Percentiles rank a stretch among this genome's conserved stretches.
These are phyloP conservation scores for Ibidorhyncha struthersii DNA, from an alignment of 2,113 vertebrate genomes.

Conservation along the genomic window DNA sequence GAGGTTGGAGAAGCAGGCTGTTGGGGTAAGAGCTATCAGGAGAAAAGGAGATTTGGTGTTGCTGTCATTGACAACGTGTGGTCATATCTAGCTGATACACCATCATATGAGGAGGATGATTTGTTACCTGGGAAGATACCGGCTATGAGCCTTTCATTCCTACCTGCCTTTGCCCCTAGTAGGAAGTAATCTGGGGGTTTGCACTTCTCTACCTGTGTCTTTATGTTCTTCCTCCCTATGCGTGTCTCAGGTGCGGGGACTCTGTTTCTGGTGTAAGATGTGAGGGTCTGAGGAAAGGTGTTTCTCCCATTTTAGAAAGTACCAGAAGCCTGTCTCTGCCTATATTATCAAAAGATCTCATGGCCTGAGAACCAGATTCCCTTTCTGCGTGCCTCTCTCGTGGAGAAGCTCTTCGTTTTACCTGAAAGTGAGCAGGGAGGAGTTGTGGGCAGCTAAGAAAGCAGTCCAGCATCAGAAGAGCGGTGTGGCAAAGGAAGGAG, in stretches of 20 bases:
- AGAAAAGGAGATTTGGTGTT: background rate
- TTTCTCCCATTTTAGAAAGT: background rate
- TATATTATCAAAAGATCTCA: rapidly evolving
- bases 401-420: background rate
- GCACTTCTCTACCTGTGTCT: background rate
- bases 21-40: background rate
- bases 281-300: background rate
- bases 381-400: rapidly evolving
- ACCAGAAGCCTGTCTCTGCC: background rate
- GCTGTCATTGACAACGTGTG: rapidly evolving
- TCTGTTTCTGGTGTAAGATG: background rate
- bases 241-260: background rate
- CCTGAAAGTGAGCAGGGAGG: background rate
- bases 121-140: background rate
- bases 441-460: background rate
- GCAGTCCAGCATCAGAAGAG: background rate
- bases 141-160: background rate
- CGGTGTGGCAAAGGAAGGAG: rapidly evolving
- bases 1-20: background rate
- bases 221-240: background rate
- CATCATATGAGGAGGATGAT: background rate
- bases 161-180: background rate
- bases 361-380: background rate
- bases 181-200: background rate
- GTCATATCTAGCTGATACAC: too few relatives aligned